Percentiles rank a stretch among this genome's conserved stretches.
Evolutionary conservation across 2,888 invertebrate species (phyloP).

Genomic region (Glomeris marginata): DNA sequence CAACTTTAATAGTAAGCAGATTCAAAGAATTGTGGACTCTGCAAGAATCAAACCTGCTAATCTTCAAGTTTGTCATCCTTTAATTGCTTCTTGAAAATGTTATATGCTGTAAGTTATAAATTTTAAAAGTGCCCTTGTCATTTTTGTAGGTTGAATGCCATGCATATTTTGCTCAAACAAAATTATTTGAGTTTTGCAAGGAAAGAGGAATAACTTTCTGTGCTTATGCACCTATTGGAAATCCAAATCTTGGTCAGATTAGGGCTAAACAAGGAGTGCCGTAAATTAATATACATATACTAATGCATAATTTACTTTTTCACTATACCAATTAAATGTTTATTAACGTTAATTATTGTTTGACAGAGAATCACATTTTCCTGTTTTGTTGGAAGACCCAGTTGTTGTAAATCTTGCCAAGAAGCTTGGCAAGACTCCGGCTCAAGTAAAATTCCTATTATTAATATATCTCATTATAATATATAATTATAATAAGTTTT

Average conservation of each 20-base stretch:
- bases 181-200: constrained; percentile 43
- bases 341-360: too few relatives aligned
- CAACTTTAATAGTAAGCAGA: constrained; percentile 63
- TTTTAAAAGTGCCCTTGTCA: too few relatives aligned
- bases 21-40: constrained; percentile 44
- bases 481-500: too few relatives aligned
- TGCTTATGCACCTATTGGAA: constrained; percentile 62
- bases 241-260: too few relatives aligned
- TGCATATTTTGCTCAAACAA: constrained; percentile 56
- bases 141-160: constrained; percentile 67
- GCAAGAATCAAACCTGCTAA: constrained; percentile 33
- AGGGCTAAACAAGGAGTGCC: too few relatives aligned
- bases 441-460: constrained; percentile 43
- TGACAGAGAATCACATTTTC: background rate
- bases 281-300: too few relatives aligned
- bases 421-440: constrained; percentile 47
- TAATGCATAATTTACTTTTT: too few relatives aligned
- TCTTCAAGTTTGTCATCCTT: constrained; percentile 30
- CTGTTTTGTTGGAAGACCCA: constrained; percentile 48
- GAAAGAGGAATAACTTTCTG: constrained; percentile 49
- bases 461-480: too few relatives aligned
- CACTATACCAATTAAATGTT: too few relatives aligned
- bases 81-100: too few relatives aligned
- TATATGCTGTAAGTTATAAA: too few relatives aligned
- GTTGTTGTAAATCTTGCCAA: constrained; percentile 44